Percentiles rank a stretch among this genome's conserved stretches.
Evolutionary conservation across 2,113 vertebrate species (phyloP).

Genomic region (Antigone vipio): DNA sequence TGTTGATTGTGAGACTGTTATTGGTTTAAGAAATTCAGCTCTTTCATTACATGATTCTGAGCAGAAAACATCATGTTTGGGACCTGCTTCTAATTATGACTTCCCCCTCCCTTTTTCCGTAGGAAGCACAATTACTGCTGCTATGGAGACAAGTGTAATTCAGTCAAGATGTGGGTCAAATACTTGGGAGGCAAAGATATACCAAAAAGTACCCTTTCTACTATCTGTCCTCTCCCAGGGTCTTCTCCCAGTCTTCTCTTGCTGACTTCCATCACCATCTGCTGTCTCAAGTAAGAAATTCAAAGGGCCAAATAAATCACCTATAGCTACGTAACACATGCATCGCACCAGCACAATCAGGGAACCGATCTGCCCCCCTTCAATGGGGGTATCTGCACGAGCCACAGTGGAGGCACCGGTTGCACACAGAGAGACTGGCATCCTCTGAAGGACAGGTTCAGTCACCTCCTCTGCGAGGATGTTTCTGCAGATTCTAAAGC

Average conservation of each 20-base stretch:
- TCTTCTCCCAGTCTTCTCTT: background rate
- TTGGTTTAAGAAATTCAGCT: background rate
- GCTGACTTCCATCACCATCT: background rate
- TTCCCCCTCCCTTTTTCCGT: conserved; percentile 23
- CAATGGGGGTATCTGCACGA: background rate
- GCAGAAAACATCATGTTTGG: background rate
- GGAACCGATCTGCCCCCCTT: background rate
- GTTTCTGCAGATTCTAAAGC: background rate
- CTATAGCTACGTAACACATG: background rate
- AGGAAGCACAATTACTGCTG: conserved; percentile 45
- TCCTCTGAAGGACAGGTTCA: background rate
- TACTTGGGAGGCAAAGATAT: background rate
- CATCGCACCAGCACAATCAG: background rate
- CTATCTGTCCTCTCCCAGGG: background rate
- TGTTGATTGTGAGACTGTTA: background rate
- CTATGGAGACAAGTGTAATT: conserved; percentile 58
- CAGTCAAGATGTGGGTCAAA: conserved; percentile 51
- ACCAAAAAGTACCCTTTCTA: background rate
- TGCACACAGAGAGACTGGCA: background rate
- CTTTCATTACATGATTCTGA: background rate
- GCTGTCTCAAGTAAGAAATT: background rate
- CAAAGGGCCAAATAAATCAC: background rate
- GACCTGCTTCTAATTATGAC: conserved; percentile 40
- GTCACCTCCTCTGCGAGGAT: background rate
- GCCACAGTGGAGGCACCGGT: background rate